Evolutionary conservation across 2,113 vertebrate species (phyloP), one percentile per base, ranked within the genome.

Genomic region (Lonchura striata): DNA sequence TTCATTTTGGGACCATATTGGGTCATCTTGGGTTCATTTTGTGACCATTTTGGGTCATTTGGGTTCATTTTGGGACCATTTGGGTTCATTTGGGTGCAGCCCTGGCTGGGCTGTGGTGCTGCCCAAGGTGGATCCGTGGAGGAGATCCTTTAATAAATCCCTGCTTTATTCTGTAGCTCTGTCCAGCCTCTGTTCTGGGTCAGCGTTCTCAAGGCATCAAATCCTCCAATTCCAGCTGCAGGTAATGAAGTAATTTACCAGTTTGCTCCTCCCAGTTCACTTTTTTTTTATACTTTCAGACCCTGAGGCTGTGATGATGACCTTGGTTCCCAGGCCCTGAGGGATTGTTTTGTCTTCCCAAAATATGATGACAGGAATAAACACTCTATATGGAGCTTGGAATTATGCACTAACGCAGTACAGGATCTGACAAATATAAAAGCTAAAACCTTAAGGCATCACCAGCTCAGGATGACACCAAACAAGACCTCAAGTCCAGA

Each of bases 121-220:
- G 41, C 41, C 41, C 41, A 41, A 41, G 41, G 41, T 54, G 30
- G 1, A 13, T 31, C 30, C 52, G 31, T 54, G 30, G 30, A 53
- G 52, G 31, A n/a, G n/a, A n/a, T 19, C 17, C 18, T 31, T 54
- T 8, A 20, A 54, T 54, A 3, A 31, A 54, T 31, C 30, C 30
- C 30, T 54, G 11, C 30, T 54, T 8, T 31, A 31, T 31, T 13
- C 53, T 54, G 2, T 9, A 33, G 1, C 31, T 20, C 53, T 54
- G 52, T 3, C 18, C 5, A 3, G 12, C 1, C 31, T 56, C 31
- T 33, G 12, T 2, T 56, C 7, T 21, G 33, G 53, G 8, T 1
- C 53, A 4, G 53, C 31, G 30, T 33, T 9, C 53, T 4, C 19
- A 33, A 22, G 53, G 19, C 53, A 56, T 33, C 31, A 56, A 21